Conservation (phyloP, 92 coral and sea anemone genomes). For the Virgularia gustaviana region DNA sequence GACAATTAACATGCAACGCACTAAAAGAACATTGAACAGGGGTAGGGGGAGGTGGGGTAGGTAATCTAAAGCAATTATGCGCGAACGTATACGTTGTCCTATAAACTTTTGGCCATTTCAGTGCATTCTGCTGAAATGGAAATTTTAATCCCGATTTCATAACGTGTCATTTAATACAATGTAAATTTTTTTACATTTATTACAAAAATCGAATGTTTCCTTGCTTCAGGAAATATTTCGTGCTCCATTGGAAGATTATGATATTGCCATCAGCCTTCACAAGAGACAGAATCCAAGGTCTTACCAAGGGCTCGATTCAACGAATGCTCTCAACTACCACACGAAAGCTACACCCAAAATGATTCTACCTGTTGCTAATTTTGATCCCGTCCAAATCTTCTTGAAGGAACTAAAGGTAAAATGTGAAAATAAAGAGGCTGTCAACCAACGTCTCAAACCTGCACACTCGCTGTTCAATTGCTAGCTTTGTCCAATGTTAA, state of each 20-base stretch:
- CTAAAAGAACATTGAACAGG: too few relatives aligned
- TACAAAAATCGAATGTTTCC: neutral
- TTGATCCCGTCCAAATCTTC: constrained; percentile 76
- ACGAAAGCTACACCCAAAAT: constrained; percentile 27
- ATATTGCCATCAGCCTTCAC: constrained; percentile 77
- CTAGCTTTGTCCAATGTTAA: too few relatives aligned
- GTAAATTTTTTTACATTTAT: neutral
- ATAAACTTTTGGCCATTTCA: neutral
- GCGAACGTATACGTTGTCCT: too few relatives aligned
- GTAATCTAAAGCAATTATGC: too few relatives aligned
- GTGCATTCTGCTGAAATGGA: too few relatives aligned
- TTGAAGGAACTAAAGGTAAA: constrained; percentile 73
- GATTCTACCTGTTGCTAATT: constrained; percentile 74
- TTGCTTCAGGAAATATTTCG: constrained; percentile 90
- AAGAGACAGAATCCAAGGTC: constrained; percentile 60
- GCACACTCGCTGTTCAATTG: neutral
- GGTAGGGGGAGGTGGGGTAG: too few relatives aligned
- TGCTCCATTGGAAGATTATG: constrained; percentile 82
- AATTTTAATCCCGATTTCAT: too few relatives aligned
- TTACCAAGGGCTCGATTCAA: constrained; percentile 63
- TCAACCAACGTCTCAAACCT: neutral
- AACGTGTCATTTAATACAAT: neutral
- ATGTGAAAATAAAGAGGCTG: neutral
- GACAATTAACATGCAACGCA: too few relatives aligned
- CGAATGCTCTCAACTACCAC: constrained; percentile 22